A percentile compares a stretch with the other conserved stretches of the same genome.
Evolutionary conservation across 2,113 vertebrate species (phyloP).

Genomic region (Mesitornis unicolor): DNA sequence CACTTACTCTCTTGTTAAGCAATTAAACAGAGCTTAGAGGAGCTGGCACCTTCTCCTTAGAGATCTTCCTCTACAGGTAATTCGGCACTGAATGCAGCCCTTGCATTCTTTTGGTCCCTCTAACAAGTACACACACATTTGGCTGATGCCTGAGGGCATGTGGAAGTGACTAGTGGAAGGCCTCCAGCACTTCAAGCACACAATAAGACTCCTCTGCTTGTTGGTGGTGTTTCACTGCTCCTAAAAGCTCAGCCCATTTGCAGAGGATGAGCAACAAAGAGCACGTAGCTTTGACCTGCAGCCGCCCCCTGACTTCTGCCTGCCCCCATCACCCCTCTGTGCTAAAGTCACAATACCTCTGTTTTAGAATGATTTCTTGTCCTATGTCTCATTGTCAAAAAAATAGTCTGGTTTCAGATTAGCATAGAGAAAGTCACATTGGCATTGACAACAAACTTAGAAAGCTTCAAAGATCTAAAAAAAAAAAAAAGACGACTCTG

Average conservation of each 20-base stretch:
- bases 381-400: not conserved
- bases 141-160: not conserved
- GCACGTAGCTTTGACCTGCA: not conserved
- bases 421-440: not conserved
- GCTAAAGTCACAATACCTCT: not conserved
- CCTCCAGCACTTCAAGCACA: not conserved
- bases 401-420: not conserved
- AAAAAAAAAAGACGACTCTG: not conserved
- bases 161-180: not conserved
- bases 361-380: not conserved
- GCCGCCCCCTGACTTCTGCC: no score
- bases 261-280: not conserved
- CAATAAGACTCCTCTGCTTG: not conserved
- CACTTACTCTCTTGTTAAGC: not conserved
- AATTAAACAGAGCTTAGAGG: not conserved
- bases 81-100: not conserved
- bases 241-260: not conserved
- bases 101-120: not conserved
- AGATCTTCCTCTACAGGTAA: not conserved
- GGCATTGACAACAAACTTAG: not conserved
- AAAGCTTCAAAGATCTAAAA: not conserved
- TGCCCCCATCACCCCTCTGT: no score
- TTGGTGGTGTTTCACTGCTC: not conserved
- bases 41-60: not conserved
- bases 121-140: not conserved